Percentiles rank a stretch among this genome's conserved stretches.
Conservation (phyloP, 2,888 invertebrate genomes). For the Digitonthophagus gazella region DNA sequence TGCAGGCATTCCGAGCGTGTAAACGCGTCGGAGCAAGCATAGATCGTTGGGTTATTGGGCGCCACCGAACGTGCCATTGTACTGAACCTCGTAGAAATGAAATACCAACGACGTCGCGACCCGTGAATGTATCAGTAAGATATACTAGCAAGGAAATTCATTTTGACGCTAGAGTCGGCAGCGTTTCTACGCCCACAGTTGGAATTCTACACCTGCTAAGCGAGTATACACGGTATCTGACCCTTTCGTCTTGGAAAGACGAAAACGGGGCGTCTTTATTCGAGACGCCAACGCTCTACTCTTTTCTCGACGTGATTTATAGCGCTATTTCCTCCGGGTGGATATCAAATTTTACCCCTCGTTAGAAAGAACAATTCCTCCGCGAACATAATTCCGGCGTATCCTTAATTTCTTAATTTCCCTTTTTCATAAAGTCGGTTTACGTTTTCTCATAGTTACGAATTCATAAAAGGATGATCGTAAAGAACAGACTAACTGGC, state of each 20-base stretch:
- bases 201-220: slow-evolving; percentile 3
- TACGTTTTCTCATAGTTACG: neutral
- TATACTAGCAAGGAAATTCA: neutral
- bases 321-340: neutral
- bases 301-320: neutral
- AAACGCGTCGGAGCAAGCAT: neutral
- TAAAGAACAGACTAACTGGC: neutral
- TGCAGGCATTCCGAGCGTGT: neutral
- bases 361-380: neutral
- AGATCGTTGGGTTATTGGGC: neutral
- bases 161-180: neutral
- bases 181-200: neutral
- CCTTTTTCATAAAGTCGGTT: neutral
- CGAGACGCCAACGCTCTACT: neutral
- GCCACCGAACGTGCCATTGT: neutral
- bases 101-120: neutral
- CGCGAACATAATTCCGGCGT: neutral
- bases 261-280: neutral
- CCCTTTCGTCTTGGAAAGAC: neutral
- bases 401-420: neutral
- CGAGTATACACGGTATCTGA: slow-evolving; percentile 6
- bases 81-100: neutral
- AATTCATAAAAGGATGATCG: no score
- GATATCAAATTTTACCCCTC: neutral
- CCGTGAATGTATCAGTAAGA: neutral